These are phyloP conservation scores for Patella caerulea DNA, from an alignment of 2,888 invertebrate genomes.

Conservation along the genomic window DNA sequence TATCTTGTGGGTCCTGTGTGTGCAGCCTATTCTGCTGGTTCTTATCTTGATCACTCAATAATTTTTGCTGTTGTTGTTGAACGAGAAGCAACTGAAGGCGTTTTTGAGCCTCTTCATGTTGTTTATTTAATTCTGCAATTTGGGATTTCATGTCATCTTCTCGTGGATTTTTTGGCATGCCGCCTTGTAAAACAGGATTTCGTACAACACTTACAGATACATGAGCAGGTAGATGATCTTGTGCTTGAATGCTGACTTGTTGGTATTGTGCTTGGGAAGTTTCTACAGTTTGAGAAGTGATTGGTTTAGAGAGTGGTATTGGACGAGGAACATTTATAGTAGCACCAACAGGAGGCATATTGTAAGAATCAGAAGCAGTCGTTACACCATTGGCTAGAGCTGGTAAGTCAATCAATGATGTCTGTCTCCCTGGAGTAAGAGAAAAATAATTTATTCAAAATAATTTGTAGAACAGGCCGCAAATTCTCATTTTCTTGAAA, in stretches of 20 bases:
- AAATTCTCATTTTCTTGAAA: no score
- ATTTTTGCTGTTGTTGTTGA: conserved; percentile 40
- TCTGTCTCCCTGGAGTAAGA: conserved; percentile 40
- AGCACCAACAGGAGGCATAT: conserved; percentile 26
- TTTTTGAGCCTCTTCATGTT: conserved; percentile 64
- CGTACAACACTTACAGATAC: neutral
- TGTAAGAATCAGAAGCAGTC: conserved; percentile 24
- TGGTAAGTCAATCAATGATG: conserved; percentile 43
- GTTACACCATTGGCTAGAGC: conserved; percentile 34
- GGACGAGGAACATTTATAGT: conserved; percentile 60
- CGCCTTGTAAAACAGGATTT: neutral
- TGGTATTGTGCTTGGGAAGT: neutral
- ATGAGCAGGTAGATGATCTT: neutral
- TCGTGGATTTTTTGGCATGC: conserved; percentile 25
- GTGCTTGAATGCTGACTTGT: neutral
- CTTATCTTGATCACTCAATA: conserved; percentile 23
- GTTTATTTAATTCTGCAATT: conserved; percentile 62
- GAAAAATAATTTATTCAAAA: conserved; percentile 6
- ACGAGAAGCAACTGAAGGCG: conserved; percentile 49
- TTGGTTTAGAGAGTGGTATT: conserved; percentile 32
- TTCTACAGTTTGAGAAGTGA: neutral
- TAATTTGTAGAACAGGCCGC: neutral
- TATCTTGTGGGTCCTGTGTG: conserved; percentile 33
- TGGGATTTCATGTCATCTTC: conserved; percentile 49
- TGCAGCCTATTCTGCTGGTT: conserved; percentile 33